These are phyloP conservation scores for Onychorhynchus coronatus DNA, from an alignment of 2,113 vertebrate genomes.

Conservation along the genomic window DNA sequence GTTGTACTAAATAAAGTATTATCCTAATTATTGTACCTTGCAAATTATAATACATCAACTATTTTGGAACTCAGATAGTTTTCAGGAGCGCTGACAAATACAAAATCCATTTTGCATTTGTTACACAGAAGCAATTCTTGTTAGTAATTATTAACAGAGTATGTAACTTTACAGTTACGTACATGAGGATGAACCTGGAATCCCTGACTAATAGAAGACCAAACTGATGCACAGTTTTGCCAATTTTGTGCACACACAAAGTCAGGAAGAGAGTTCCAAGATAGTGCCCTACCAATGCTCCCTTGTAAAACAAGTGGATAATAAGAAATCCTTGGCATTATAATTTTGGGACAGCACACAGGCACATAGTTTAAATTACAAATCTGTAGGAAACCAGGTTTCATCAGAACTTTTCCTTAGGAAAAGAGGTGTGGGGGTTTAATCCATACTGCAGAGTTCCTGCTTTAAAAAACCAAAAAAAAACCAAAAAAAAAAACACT, in stretches of 20 bases:
- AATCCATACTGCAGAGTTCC: neutral
- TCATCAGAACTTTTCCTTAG: neutral
- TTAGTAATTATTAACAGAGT: neutral
- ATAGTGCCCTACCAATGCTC: neutral
- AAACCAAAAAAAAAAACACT: too few relatives aligned
- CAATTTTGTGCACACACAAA: neutral
- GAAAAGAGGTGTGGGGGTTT: neutral
- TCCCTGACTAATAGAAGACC: neutral
- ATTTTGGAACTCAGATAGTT: neutral
- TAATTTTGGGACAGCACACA: neutral
- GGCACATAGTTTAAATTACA: neutral
- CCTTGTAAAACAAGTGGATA: neutral
- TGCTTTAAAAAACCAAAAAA: neutral
- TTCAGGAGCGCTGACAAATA: neutral
- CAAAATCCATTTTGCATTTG: neutral
- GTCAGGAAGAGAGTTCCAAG: neutral
- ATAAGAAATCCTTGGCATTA: neutral
- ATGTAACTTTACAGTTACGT: neutral
- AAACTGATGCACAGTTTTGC: neutral
- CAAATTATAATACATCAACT: neutral
- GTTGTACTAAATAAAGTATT: neutral
- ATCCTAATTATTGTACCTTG: neutral
- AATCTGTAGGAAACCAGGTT: neutral
- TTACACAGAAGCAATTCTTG: neutral
- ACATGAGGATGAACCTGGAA: neutral